Base-by-base conservation (phyloP, 2,797 vertebrate genomes). In the Selene dorsalis region DNA sequence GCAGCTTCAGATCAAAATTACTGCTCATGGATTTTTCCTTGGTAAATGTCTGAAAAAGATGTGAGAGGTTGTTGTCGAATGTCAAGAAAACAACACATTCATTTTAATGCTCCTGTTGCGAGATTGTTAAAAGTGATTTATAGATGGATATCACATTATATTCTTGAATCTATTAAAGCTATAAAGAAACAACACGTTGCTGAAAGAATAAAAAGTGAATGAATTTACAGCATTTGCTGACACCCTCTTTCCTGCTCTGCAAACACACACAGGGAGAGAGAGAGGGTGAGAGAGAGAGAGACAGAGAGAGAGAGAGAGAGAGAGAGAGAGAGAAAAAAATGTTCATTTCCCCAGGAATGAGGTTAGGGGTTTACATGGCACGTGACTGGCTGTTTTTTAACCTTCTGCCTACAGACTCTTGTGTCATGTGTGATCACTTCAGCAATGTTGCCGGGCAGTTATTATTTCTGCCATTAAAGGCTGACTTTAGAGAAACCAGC, bases 371-470 rank as follows among this genome's bases (percentile, higher is more conserved):
- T 92, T 90, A 80, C 77, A 71, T 69, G 77, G 88, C 93, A 94
- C 86, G 88, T 93, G 92, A 94, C 84, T 69, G 75, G 79, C 84
- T 94, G 89, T 92, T 92, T 92, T 93, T 92, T 93, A 91, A 93
- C 91, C 93, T 92, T 93, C 88, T 93, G 93, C 92, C 93, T 93
- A 89, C 93, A 94, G 94, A 92, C 93, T 93, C 88, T 84, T 89
- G 89, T 95, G 93, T 94, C 93, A 94, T 88, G 80, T 93, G 88
- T 89, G 91, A 95, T 94, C 93, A 93, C 87, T 93, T 93, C 93
- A 94, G 83, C 84, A 52, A 62, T 85, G 84, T 92, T 90, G 89
- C 89, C 60, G 85, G 85, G 81, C 73, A 53, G 90, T 91, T 90
- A 85, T 91, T 86, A 82, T 90, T 88, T 83, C 79, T 84, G 80